Conservation (phyloP, 2,888 invertebrate genomes). For the Sthenelais limicola region DNA sequence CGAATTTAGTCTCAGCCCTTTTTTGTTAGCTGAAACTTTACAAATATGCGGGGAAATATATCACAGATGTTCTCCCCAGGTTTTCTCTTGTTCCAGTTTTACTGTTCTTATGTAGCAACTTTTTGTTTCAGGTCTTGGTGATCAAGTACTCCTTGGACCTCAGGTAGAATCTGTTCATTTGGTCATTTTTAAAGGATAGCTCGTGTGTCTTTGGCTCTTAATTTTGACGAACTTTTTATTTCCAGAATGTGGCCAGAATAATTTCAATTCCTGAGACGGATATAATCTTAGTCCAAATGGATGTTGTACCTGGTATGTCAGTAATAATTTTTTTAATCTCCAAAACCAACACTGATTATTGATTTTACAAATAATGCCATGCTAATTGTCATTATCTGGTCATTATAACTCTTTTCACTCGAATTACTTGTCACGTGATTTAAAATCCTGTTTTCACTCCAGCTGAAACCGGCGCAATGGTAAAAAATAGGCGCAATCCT, state of each 20-base stretch:
- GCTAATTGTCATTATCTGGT: too few species aligned
- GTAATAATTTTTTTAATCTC: neutral
- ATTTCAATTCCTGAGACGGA: constrained; percentile 66
- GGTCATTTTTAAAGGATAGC: neutral
- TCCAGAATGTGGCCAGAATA: constrained; percentile 65
- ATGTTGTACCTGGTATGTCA: constrained; percentile 63
- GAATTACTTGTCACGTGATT: neutral
- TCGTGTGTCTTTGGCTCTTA: neutral
- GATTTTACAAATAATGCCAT: neutral
- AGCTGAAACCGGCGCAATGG: constrained; percentile 67
- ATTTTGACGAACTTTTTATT: constrained; percentile 29
- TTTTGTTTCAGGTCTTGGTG: constrained; percentile 62
- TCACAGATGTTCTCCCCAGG: too few species aligned
- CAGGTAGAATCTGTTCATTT: constrained; percentile 55
- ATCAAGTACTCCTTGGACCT: constrained; percentile 64
- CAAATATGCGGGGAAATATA: too few species aligned
- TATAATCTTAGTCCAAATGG: constrained; percentile 66
- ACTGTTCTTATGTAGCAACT: neutral
- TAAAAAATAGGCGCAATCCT: constrained; percentile 58
- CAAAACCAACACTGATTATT: neutral
- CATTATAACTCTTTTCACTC: too few species aligned
- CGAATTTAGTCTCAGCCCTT: too few species aligned
- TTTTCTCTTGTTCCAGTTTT: too few species aligned
- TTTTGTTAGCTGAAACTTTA: too few species aligned
- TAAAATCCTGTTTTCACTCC: too few species aligned